Conservation (phyloP, 2,888 invertebrate genomes). For the Aelia acuminata region DNA sequence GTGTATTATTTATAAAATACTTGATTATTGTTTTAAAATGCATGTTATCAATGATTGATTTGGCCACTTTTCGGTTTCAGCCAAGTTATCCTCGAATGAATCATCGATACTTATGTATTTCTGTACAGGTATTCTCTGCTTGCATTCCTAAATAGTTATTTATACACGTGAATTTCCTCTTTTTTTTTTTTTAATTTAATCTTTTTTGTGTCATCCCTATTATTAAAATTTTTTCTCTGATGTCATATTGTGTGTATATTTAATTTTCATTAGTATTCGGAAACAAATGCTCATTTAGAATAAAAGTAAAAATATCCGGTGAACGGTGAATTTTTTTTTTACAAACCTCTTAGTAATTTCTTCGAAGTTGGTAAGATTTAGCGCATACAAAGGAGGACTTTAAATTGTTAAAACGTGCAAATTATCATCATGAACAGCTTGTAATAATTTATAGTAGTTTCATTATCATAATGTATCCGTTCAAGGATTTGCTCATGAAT, state of each 20-base stretch:
- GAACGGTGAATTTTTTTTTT: neutral
- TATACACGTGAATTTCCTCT: neutral
- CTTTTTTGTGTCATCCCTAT: neutral
- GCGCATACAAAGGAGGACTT: neutral
- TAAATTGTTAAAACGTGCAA: slow-evolving; percentile 1
- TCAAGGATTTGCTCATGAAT: neutral
- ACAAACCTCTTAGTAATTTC: neutral
- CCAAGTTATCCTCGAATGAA: neutral
- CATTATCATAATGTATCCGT: neutral
- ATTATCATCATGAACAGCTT: neutral
- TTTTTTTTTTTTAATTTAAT: neutral
- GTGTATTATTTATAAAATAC: too few relatives aligned
- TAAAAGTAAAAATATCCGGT: too few relatives aligned
- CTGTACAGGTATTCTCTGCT: neutral
- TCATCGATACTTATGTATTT: neutral
- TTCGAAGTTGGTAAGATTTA: neutral
- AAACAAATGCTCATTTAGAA: too few relatives aligned
- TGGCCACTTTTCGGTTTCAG: neutral
- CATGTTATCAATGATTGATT: neutral
- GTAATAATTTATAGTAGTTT: neutral
- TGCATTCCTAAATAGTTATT: neutral
- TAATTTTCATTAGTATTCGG: too few relatives aligned
- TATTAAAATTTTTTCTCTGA: neutral
- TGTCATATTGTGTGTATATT: too few relatives aligned
- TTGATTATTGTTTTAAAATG: neutral